Percentiles rank a stretch among this genome's conserved stretches.
Evolutionary conservation across 1,140 invertebrate species (phyloP).

Genomic region (Colletes latitarsis): DNA sequence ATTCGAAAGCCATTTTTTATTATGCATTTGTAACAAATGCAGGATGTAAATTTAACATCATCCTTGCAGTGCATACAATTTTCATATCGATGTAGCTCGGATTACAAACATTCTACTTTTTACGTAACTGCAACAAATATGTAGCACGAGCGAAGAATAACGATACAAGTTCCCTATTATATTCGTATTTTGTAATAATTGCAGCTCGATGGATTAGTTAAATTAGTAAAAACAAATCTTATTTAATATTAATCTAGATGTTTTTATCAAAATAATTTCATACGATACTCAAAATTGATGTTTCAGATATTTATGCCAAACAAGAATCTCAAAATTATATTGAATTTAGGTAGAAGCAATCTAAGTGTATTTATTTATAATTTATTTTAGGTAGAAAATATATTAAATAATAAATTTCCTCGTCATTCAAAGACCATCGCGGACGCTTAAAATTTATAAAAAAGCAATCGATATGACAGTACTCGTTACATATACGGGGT

Average conservation of each 20-base stretch:
- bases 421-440: conserved; percentile 37
- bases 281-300: conserved; percentile 71
- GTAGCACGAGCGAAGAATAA: conserved; percentile 51
- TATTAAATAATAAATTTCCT: conserved; percentile 76
- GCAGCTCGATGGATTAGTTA: conserved; percentile 69
- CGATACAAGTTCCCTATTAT: conserved; percentile 76
- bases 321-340: conserved; percentile 75
- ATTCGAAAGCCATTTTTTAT: conserved; percentile 20
- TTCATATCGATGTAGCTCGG: conserved; percentile 54
- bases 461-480: conserved; percentile 36
- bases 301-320: conserved; percentile 69
- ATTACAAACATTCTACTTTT: conserved; percentile 56
- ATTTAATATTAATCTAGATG: conserved; percentile 60
- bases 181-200: conserved; percentile 63
- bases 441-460: conserved; percentile 41
- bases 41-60: conserved; percentile 36
- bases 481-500: conserved; percentile 37
- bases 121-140: conserved; percentile 53
- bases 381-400: conserved; percentile 81
- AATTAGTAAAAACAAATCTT: conserved; percentile 71
- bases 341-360: conserved; percentile 80
- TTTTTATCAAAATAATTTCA: conserved; percentile 63
- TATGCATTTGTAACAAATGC: conserved; percentile 34
- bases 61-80: conserved; percentile 46
- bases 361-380: conserved; percentile 81